A percentile compares a stretch with the other conserved stretches of the same genome.
Evolutionary conservation across 2,113 vertebrate genomes (phyloP).

Genomic region (Pelmatolapia mariae): DNA sequence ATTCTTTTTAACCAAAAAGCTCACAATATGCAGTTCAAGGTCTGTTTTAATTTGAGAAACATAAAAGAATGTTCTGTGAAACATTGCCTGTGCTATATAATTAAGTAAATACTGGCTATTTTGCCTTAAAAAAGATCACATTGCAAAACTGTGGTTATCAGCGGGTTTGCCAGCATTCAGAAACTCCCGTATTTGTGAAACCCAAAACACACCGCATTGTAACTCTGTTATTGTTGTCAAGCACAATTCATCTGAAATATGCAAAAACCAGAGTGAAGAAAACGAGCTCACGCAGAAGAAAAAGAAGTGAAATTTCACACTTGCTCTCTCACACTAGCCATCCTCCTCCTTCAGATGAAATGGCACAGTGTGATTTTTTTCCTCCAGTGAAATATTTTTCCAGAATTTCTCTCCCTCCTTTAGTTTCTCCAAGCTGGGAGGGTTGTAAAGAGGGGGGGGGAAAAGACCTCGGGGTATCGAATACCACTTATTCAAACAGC

Average conservation of each 20-base stretch:
- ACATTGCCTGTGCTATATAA: background rate
- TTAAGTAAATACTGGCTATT: background rate
- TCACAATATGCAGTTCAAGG: background rate
- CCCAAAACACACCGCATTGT: background rate
- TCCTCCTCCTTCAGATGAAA: background rate
- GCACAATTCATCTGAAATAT: background rate
- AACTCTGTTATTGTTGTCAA: background rate
- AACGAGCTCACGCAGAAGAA: background rate
- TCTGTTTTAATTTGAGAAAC: background rate
- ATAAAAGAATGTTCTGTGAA: background rate
- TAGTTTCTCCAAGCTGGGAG: conserved; percentile 44
- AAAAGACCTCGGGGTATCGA: conserved; percentile 79
- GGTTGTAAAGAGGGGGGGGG: conserved; percentile 4
- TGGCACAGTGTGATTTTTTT: conserved; percentile 6
- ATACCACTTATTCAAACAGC: conserved; percentile 91
- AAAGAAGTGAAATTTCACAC: background rate
- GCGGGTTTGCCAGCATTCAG: background rate
- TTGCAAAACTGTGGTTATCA: background rate
- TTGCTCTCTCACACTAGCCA: background rate
- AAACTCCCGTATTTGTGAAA: background rate
- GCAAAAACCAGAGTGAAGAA: background rate
- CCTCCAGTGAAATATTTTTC: conserved; percentile 50
- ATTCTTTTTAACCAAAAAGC: background rate
- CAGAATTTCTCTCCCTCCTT: conserved; percentile 65
- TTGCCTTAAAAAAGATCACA: background rate